Evolutionary conservation across 2,113 vertebrate species (phyloP), one percentile per base, ranked within the genome.

Genomic region (Lamprologus callipterus): DNA sequence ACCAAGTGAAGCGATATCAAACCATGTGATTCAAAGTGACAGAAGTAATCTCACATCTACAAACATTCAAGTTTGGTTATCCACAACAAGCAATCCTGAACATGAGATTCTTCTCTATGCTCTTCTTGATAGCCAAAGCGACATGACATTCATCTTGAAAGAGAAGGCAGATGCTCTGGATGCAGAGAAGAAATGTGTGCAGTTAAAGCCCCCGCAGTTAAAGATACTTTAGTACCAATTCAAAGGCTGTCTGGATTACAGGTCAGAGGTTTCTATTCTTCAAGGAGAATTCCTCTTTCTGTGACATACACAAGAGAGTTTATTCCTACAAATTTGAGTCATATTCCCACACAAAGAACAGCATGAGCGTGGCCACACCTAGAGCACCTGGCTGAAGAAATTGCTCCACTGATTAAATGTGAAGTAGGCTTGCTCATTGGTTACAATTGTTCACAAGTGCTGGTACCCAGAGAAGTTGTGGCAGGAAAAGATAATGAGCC

Each of bases 131-230:
- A 49, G 47, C 17, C 8, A 51, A 51, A 51, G 17, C 9, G 4
- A 51, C 49, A 51, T 0, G 1, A 19, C 16, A 49, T 19, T 19
- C 0, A 0, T 49, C 16, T 49, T 49, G 47, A 49, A 49, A 0
- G 47, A 19, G 0, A 49, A 19, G 16, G 4, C 47, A 19, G 16
- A 49, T 49, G 47, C 47, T 49, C 47, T 49, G 47, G 47, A 49
- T 19, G 16, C 47, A 49, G 47, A 49, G 16, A 49, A 49, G 47
- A 49, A 49, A 49, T 49, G 4, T 49, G 47, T 49, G 47, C 47
- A 9, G 47, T 49, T 49, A 49, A 49, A 49, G 47, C 47, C 1
- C 45, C 1, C 7, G 14, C 10, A 5, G 1, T 12, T 49, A 49
- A 49, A 8, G 47, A 49, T 0, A 49, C 45, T 49, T 49, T 4